Evolutionary conservation across 2,888 invertebrate genomes (phyloP).

Genomic region (Eupithecia exiguata): DNA sequence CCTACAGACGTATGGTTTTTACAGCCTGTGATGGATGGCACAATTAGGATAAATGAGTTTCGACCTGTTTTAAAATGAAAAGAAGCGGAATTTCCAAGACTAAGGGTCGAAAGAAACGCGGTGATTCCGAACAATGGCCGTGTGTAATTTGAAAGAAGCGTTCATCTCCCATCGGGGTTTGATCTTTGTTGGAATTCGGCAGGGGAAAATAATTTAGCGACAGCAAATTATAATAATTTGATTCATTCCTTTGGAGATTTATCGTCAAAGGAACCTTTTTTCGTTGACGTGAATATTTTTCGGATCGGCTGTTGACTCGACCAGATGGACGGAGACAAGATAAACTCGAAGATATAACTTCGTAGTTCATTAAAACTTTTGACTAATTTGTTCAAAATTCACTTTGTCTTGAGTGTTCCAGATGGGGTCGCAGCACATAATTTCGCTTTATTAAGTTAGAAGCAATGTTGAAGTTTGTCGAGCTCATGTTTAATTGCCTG

Average conservation of each 20-base stretch:
- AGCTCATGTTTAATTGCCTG: constrained; percentile 73
- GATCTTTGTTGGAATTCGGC: constrained; percentile 47
- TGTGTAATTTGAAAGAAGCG: constrained; percentile 58
- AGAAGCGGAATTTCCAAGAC: constrained; percentile 47
- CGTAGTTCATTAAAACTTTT: constrained; percentile 74
- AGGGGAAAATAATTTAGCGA: constrained; percentile 43
- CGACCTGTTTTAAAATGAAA: constrained; percentile 52
- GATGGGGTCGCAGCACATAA: constrained; percentile 77
- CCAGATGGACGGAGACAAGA: constrained; percentile 49
- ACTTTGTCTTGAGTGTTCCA: constrained; percentile 75
- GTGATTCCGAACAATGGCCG: constrained; percentile 56
- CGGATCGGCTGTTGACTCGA: constrained; percentile 37
- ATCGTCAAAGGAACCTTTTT: constrained; percentile 43
- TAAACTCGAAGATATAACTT: constrained; percentile 56
- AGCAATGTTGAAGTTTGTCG: constrained; percentile 73
- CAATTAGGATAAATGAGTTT: constrained; percentile 58
- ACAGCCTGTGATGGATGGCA: constrained; percentile 49
- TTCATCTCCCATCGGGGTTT: constrained; percentile 46
- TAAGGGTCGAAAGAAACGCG: constrained; percentile 47
- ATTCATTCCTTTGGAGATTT: constrained; percentile 42
- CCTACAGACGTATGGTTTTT: constrained; percentile 53
- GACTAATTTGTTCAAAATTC: constrained; percentile 80
- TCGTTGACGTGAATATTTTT: constrained; percentile 37
- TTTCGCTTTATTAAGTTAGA: constrained; percentile 78
- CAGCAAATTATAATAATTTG: constrained; percentile 49